Evolutionary conservation across 2,888 invertebrate species (phyloP), one percentile per base, ranked within the genome.

Genomic region (Mythimna albipuncta): DNA sequence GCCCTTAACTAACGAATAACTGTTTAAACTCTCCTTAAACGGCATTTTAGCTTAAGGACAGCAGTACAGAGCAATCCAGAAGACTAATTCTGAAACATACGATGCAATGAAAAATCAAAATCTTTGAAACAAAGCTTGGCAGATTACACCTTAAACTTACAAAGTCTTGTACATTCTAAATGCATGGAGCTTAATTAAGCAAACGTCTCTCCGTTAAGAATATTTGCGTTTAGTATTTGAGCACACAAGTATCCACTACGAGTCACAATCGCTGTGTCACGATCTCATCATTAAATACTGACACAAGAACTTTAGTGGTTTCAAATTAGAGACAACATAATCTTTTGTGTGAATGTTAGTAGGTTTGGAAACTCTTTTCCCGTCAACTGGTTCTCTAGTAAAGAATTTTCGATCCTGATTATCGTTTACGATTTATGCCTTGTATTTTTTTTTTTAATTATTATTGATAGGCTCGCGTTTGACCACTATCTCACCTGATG

Each of bases 211-310:
- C 68, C 57, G 38, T 58, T 66, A 69, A 65, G 77, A 84, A 81
- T 59, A 63, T 26, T 44, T 71, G 54, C 47, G 63, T 79, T 64
- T 66, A 73, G 63, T 69, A 63, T 80, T 69, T 69, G 58, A 69
- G 59, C 62, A 35, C 38, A 35, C 47, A 72, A 57, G 47, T 66
- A 41, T 38, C n/a, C 11, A 59, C 57, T 69, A n/a, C n/a, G 19
- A 64, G 16, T 58, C 59, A 76, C 74, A 81, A 81, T 72, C 74
- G 74, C 70, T 64, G 5, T 61, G 77, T 81, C 82, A 82, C 82
- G 82, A 81, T 75, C 68, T 68, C 68, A 77, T 81, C 74, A 70
- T 84, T 84, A 84, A 58, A 61, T 64, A 61, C 61, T 78, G 79
- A 73, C 72, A 80, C 69, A 68, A 82, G 69, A 79, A 55, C 67